A percentile compares a stretch with the other conserved stretches of the same genome.
Conservation (phyloP, 2,797 vertebrate genomes). For the Pseudochaenichthys georgianus region DNA sequence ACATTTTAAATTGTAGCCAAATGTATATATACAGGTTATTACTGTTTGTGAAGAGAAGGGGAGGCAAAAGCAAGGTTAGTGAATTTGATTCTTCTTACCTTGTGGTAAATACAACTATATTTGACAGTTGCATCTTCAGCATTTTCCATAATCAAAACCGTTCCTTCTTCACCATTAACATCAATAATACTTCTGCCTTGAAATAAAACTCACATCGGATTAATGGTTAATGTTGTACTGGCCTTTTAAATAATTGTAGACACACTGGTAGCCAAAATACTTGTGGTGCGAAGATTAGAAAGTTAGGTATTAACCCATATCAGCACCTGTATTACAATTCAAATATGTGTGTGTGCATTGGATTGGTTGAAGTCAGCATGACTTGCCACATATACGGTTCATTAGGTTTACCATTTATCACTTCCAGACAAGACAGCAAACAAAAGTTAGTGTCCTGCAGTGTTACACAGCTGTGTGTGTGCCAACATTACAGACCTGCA, state of each 20-base stretch:
- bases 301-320: slow-evolving; percentile 62
- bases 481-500: slow-evolving; percentile 13
- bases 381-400: slow-evolving; percentile 10
- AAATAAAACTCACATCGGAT: slow-evolving; percentile 8
- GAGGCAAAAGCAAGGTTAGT: background rate
- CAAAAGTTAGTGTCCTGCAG: slow-evolving; percentile 25
- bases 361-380: slow-evolving; percentile 23
- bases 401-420: slow-evolving; percentile 44
- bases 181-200: background rate
- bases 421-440: slow-evolving; percentile 69
- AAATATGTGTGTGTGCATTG: background rate
- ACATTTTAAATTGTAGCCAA: background rate
- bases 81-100: background rate
- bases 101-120: background rate
- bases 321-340: slow-evolving; percentile 10
- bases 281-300: slow-evolving; percentile 28
- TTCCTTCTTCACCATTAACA: background rate
- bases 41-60: background rate
- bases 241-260: background rate
- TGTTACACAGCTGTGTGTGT: slow-evolving; percentile 20
- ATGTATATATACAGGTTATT: background rate
- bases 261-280: slow-evolving; percentile 12
- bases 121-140: background rate
- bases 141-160: background rate
- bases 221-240: too few species aligned